Percentiles rank a stretch among this genome's conserved stretches.
Evolutionary conservation across 2,113 vertebrate genomes (phyloP).

Genomic region (Neofelis nebulosa): DNA sequence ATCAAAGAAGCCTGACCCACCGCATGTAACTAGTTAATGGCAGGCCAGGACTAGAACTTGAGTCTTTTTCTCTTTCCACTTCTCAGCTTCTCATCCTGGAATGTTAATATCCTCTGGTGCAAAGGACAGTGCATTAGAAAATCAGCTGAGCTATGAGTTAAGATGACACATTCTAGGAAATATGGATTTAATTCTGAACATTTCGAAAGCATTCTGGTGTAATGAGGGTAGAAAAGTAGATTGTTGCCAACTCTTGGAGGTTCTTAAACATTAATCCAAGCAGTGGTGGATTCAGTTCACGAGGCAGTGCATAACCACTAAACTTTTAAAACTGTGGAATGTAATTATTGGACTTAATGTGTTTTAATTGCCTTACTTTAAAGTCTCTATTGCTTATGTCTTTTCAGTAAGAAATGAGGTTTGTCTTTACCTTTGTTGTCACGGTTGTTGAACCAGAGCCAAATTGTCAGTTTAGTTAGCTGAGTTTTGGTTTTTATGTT

Average conservation of each 20-base stretch:
- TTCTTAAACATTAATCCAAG: not conserved
- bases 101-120: not conserved
- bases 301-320: not conserved
- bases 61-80: not conserved
- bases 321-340: not conserved
- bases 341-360: not conserved
- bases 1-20: not conserved
- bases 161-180: not conserved
- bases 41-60: not conserved
- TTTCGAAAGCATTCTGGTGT: not conserved
- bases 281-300: not conserved
- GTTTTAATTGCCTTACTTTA: constrained; percentile 9
- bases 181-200: not conserved
- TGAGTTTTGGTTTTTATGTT: not conserved
- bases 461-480: not conserved
- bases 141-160: not conserved
- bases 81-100: not conserved
- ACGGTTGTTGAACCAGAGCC: not conserved
- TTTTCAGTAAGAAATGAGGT: not conserved
- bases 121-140: not conserved
- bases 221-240: not conserved
- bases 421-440: not conserved
- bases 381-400: not conserved
- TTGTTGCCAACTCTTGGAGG: not conserved
- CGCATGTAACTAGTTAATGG: not conserved